These are phyloP conservation scores for Lycaon pictus DNA, from an alignment of 2,113 vertebrate species.

Conservation along the genomic window DNA sequence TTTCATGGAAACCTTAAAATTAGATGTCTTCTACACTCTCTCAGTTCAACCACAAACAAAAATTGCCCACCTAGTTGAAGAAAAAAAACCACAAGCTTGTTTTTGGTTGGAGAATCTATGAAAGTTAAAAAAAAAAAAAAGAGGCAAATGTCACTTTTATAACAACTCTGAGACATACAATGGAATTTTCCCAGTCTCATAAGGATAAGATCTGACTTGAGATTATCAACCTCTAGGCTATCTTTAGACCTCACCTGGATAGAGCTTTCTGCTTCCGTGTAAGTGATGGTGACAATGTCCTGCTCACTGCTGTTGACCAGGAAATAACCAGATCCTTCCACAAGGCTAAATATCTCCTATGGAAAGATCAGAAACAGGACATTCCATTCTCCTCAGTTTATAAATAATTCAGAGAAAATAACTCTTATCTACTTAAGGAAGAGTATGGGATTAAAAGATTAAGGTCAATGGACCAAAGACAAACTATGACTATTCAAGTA, in stretches of 20 bases:
- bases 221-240: background rate
- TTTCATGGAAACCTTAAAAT: slow-evolving; percentile 9
- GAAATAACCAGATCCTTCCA: slow-evolving; percentile 88
- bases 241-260: slow-evolving; percentile 79
- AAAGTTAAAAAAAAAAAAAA: background rate
- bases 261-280: slow-evolving; percentile 81
- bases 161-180: background rate
- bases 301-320: slow-evolving; percentile 81
- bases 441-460: background rate
- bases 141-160: background rate
- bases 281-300: slow-evolving; percentile 78
- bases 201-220: background rate
- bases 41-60: slow-evolving; percentile 18
- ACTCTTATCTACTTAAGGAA: background rate
- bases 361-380: slow-evolving; percentile 38
- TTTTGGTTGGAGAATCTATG: background rate
- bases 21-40: background rate
- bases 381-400: background rate
- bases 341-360: slow-evolving; percentile 84
- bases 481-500: background rate
- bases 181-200: background rate
- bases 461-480: background rate
- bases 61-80: background rate
- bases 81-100: background rate
- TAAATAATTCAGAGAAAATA: slow-evolving; percentile 45